Base-by-base conservation (phyloP, 2,113 vertebrate genomes). In the Acanthochromis polyacanthus region DNA sequence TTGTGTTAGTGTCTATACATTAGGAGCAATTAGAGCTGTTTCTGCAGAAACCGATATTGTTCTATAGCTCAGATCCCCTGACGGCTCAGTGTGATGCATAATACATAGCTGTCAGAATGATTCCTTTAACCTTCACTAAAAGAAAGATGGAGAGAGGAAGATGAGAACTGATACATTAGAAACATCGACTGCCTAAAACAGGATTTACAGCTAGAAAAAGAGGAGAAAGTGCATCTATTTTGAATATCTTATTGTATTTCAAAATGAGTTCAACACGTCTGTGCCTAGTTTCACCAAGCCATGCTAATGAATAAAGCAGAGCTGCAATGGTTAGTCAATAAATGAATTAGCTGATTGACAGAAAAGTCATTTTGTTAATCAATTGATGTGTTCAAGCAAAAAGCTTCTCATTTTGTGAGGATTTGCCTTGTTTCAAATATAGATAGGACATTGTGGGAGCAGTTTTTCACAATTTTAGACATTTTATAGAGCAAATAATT, bases 31-130 rank as follows among this genome's bases (percentile, higher is more conserved):
- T 53, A 4, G 15, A 48, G 61, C 20, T 50, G 38, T 71, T 61
- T 46, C 5, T 25, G 12, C 10, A 10, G 40, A 62, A 60, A 22
- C 40, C 60, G 61, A 71, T 58, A 23, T 38, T 56, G 4, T 59
- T 67, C 16, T 56, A 16, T 51, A 65, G 40, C 25, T 3, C 5
- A 60, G 59, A 68, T 64, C 45, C 23, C 58, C 8, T 23, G 9
- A 74, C 40, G 23, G 25, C 62, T 70, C 45, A 12, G 23, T 36
- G 38, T 72, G 28, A 84, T 85, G 65, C 50, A 78, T 70, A 68
- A 81, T 71, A 57, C 56, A 85, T 71, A 40, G 65, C 60, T 78
- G 75, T 63, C 75, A 74, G 40, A 73, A 66, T 65, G 2, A 61
- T 61, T 43, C 45, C 25, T 61, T 73, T 43, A 57, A 68, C 58